Percentiles rank a stretch among this genome's conserved stretches.
Evolutionary conservation across 2,888 invertebrate species (phyloP).

Genomic region (Charanyca ferruginea): DNA sequence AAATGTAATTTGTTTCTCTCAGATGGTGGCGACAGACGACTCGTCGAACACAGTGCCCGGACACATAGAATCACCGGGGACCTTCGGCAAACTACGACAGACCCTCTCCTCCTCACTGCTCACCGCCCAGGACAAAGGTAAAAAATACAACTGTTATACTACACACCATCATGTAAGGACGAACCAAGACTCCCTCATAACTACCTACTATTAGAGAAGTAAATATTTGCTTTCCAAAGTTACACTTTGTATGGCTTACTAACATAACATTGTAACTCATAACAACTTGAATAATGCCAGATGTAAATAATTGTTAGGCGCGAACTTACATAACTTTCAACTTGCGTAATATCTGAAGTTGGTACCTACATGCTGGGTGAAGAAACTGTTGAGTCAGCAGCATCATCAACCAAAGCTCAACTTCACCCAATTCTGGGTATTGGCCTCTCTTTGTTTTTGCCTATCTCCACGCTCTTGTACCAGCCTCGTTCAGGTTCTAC

Average conservation of each 20-base stretch:
- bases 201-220: conserved; percentile 63
- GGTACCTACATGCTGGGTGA: conserved; percentile 16
- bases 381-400: conserved; percentile 40
- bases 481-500: no score
- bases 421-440: no score
- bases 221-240: conserved; percentile 65
- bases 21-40: conserved; percentile 97
- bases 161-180: not conserved
- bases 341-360: conserved; percentile 69
- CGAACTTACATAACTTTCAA: conserved; percentile 67
- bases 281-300: conserved; percentile 69
- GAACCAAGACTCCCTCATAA: conserved; percentile 49
- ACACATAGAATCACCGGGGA: conserved; percentile 93
- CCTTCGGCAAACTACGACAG: conserved; percentile 96
- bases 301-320: conserved; percentile 70
- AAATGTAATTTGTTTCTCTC: conserved; percentile 65
- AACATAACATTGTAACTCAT: conserved; percentile 64
- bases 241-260: conserved; percentile 64
- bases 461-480: no score
- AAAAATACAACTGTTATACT: conserved; percentile 26
- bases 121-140: conserved; percentile 96
- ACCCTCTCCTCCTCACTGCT: conserved; percentile 95
- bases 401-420: no score
- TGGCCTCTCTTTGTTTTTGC: no score
- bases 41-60: conserved; percentile 91